These are phyloP conservation scores for Drosophila lacteicornis DNA, from an alignment of 1,140 invertebrate genomes.

Conservation along the genomic window DNA sequence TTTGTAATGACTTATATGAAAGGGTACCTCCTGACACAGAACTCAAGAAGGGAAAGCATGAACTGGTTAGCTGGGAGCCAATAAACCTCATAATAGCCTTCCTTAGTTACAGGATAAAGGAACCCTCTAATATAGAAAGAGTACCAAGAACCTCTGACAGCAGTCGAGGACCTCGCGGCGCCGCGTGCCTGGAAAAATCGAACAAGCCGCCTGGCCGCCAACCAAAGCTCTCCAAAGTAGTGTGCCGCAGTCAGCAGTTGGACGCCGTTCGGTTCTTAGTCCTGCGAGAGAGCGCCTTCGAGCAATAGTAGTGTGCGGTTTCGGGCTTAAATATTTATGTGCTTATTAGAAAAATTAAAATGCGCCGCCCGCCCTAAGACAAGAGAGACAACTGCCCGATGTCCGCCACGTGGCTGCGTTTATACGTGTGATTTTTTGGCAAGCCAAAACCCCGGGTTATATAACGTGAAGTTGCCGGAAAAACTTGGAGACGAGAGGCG, in stretches of 20 bases:
- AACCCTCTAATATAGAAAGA: background rate
- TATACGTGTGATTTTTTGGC: constrained; percentile 32
- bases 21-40: too few species aligned
- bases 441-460: constrained; percentile 32
- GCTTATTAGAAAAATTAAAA: constrained; percentile 33
- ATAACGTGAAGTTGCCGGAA: constrained; percentile 42
- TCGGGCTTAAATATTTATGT: constrained; percentile 55
- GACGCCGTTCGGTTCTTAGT: constrained; percentile 48
- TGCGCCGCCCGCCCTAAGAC: constrained; percentile 6
- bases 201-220: constrained; percentile 55
- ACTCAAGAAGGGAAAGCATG: background rate
- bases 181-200: constrained; percentile 71
- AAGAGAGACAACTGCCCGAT: background rate
- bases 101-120: background rate
- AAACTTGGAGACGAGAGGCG: background rate
- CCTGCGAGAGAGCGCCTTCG: constrained; percentile 28
- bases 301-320: constrained; percentile 7
- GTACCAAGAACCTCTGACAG: background rate
- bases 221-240: constrained; percentile 49
- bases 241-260: constrained; percentile 54
- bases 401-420: constrained; percentile 10
- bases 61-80: too few species aligned
- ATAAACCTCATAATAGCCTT: background rate
- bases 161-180: constrained; percentile 51
- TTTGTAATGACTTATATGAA: background rate